phyloP scores from a whole-genome alignment of 1,140 invertebrate genomes.

The Drosophila cardini region DNA sequence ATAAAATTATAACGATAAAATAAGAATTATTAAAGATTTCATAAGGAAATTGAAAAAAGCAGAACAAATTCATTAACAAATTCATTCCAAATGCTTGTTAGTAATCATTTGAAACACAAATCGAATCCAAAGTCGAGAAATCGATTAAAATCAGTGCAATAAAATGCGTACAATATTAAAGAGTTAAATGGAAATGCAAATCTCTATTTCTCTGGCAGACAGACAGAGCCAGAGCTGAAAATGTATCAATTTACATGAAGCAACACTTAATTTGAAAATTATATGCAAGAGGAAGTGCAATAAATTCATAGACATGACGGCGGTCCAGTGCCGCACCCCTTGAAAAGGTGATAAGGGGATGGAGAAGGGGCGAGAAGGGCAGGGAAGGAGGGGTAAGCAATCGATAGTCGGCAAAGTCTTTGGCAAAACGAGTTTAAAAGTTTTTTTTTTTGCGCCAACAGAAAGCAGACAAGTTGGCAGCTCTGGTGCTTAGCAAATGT shows the following conservation, averaged over 20 bases:
- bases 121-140: neutral
- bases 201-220: neutral
- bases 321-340: slow-evolving; percentile 23
- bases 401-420: slow-evolving; percentile 34
- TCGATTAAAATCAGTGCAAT: neutral
- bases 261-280: slow-evolving; percentile 78
- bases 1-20: no score
- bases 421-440: slow-evolving; percentile 21
- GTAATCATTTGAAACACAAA: neutral
- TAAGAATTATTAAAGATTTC: no score
- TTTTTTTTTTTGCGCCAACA: neutral
- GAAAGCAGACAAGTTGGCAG: slow-evolving; percentile 5
- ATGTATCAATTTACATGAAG: slow-evolving; percentile 73
- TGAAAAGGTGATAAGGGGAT: neutral
- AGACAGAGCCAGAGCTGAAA: slow-evolving; percentile 22
- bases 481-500: slow-evolving; percentile 60
- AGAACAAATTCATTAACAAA: neutral
- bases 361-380: neutral
- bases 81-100: neutral
- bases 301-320: slow-evolving; percentile 70
- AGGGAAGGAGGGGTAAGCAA: neutral
- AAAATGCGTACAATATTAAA: slow-evolving; percentile 9
- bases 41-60: slow-evolving; percentile 2
- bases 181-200: slow-evolving; percentile 5
- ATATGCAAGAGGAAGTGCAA: slow-evolving; percentile 77